Conservation (phyloP, 2,797 vertebrate genomes). For the Gymnoscopelus microlampas region DNA sequence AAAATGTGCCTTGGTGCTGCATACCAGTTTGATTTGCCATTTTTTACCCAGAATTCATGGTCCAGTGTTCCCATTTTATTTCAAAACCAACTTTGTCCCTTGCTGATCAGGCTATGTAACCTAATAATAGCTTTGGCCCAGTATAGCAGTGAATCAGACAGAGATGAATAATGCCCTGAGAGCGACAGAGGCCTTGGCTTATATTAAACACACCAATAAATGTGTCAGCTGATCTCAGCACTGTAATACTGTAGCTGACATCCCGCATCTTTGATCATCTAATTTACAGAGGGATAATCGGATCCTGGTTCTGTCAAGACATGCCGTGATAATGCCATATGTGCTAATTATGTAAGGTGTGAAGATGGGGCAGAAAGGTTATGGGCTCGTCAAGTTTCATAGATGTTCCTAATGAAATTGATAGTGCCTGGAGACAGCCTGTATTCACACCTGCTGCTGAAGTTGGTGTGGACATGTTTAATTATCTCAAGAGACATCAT, state of each 20-base stretch:
- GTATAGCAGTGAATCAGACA: slow-evolving; percentile 33
- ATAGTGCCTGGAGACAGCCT: slow-evolving; percentile 42
- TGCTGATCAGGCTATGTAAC: slow-evolving; percentile 31
- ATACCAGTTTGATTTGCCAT: slow-evolving; percentile 1
- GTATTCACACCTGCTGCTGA: slow-evolving; percentile 18
- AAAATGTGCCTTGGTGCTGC: neutral
- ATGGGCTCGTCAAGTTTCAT: slow-evolving; percentile 52
- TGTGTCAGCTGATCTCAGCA: slow-evolving; percentile 49
- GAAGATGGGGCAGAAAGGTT: slow-evolving; percentile 69
- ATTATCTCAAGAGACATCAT: slow-evolving; percentile 42
- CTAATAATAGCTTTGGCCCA: slow-evolving; percentile 43
- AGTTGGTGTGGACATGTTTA: slow-evolving; percentile 28
- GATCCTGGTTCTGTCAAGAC: slow-evolving; percentile 41
- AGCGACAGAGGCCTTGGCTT: slow-evolving; percentile 34
- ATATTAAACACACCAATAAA: slow-evolving; percentile 60
- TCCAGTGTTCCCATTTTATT: slow-evolving; percentile 22
- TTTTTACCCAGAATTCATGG: neutral
- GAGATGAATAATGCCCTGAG: slow-evolving; percentile 59
- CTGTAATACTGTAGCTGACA: slow-evolving; percentile 52
- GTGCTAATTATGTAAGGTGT: slow-evolving; percentile 52
- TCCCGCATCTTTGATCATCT: slow-evolving; percentile 58
- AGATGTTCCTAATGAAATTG: slow-evolving; percentile 44
- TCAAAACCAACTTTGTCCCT: slow-evolving; percentile 23
- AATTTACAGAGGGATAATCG: slow-evolving; percentile 64
- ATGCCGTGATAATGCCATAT: slow-evolving; percentile 55